Evolutionary conservation across 2,888 invertebrate species (phyloP).

Genomic region (Hydraecia micacea): DNA sequence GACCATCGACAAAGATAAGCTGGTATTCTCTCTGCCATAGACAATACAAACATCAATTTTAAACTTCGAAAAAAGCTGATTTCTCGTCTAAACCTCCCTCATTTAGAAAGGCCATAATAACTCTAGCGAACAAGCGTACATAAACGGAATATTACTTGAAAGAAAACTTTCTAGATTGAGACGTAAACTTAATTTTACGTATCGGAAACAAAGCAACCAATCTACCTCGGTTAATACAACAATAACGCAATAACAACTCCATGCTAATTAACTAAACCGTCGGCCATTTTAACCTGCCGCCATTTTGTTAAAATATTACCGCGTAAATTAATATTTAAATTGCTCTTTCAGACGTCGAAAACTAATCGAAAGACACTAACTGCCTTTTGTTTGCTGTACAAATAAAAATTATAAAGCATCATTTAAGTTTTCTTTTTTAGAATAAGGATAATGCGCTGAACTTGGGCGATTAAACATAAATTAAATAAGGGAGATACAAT

Average conservation of each 20-base stretch:
- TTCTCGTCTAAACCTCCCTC: conserved; percentile 20
- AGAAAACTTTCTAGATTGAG: conserved; percentile 61
- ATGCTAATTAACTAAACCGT: conserved; percentile 80
- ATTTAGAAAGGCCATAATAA: conserved; percentile 37
- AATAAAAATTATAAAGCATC: conserved; percentile 70
- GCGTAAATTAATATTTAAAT: conserved; percentile 84
- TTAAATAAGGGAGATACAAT: conserved; percentile 1
- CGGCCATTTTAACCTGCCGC: conserved; percentile 73
- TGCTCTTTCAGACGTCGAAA: conserved; percentile 86
- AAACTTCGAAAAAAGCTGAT: conserved; percentile 19
- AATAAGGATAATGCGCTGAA: conserved; percentile 33
- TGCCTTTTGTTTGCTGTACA: conserved; percentile 71
- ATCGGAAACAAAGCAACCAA: conserved; percentile 69
- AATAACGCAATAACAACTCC: conserved; percentile 74
- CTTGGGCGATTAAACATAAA: background rate
- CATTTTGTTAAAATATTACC: conserved; percentile 82
- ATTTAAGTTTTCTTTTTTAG: conserved; percentile 63
- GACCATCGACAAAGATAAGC: conserved; percentile 7
- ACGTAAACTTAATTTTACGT: conserved; percentile 43
- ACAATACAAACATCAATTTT: conserved; percentile 33
- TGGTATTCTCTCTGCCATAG: conserved; percentile 15
- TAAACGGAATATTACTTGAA: conserved; percentile 30
- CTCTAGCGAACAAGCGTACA: conserved; percentile 9
- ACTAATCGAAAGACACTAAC: conserved; percentile 79
- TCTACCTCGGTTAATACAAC: conserved; percentile 70